Conservation (phyloP, 2,888 invertebrate genomes). For the Bugulina stolonifera region DNA sequence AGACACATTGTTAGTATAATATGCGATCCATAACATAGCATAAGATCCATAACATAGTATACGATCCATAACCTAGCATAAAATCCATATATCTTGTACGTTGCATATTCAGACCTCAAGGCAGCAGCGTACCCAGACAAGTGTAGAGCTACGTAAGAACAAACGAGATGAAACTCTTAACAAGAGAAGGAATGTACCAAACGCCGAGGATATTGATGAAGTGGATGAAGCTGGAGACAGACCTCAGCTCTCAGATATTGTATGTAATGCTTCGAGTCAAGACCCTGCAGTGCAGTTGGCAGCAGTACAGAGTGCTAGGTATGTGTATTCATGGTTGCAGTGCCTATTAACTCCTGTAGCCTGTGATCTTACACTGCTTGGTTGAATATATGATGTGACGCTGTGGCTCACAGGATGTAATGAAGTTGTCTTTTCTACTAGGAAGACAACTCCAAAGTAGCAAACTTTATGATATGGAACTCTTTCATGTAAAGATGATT, state of each 20-base stretch:
- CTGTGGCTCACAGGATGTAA: too few species aligned
- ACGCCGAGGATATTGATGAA: constrained; percentile 64
- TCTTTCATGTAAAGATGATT: too few species aligned
- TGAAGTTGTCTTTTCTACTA: too few species aligned
- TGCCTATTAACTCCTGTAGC: too few species aligned
- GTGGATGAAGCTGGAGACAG: constrained; percentile 42
- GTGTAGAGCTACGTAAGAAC: constrained; percentile 57
- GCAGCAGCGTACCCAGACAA: constrained; percentile 13
- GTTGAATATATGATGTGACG: too few species aligned
- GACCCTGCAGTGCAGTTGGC: constrained; percentile 75
- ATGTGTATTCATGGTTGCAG: too few species aligned
- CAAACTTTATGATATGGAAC: too few species aligned
- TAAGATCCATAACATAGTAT: constrained; percentile 25
- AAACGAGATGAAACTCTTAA: constrained; percentile 94
- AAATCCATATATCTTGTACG: too few species aligned
- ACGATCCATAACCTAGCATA: constrained; percentile 44
- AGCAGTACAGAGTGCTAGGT: constrained; percentile 83
- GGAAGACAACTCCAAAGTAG: too few species aligned
- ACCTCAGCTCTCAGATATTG: constrained; percentile 59
- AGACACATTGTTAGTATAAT: too few species aligned
- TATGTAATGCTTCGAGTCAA: constrained; percentile 72
- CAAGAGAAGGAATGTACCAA: constrained; percentile 89
- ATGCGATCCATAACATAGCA: too few species aligned
- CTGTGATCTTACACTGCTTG: too few species aligned
- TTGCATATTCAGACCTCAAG: constrained; percentile 20